Evolutionary conservation across 2,113 vertebrate species (phyloP).

Genomic region (Echinops telfairi): DNA sequence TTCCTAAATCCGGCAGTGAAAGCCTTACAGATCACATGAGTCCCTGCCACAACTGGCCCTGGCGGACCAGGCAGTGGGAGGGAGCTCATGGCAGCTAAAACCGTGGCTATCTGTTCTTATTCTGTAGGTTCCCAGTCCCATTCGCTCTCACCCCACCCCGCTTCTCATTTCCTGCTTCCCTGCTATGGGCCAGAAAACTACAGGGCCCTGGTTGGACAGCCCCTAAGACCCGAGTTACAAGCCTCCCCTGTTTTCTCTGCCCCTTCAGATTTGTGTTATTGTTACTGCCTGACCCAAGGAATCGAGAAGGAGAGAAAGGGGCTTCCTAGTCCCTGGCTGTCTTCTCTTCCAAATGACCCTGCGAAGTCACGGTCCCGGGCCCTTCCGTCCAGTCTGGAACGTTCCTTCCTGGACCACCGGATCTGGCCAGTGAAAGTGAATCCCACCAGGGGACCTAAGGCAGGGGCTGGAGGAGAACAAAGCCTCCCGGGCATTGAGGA

Average conservation of each 20-base stretch:
- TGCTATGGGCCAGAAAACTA: neutral
- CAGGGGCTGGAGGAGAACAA: constrained; percentile 45
- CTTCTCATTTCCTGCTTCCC: neutral
- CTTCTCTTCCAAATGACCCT: neutral
- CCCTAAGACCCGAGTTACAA: constrained; percentile 14
- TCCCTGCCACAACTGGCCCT: neutral
- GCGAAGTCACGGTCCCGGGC: neutral
- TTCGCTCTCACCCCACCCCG: neutral
- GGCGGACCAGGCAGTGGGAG: neutral
- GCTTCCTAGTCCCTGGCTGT: neutral
- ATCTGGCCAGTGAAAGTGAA: constrained; percentile 64
- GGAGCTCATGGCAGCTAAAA: neutral
- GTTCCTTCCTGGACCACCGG: constrained; percentile 31
- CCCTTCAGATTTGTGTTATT: constrained; percentile 3
- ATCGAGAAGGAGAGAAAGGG: neutral
- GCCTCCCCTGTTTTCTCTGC: neutral
- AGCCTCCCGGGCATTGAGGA: constrained; percentile 65
- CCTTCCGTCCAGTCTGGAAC: neutral
- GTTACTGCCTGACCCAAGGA: neutral
- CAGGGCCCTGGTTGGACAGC: neutral
- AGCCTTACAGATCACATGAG: neutral
- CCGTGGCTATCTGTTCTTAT: neutral
- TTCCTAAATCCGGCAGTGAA: neutral
- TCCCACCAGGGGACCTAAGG: constrained; percentile 28
- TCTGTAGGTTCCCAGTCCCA: neutral